phyloP scores from a whole-genome alignment of 2,797 vertebrate genomes.

The Lepilemur ruficaudatus region DNA sequence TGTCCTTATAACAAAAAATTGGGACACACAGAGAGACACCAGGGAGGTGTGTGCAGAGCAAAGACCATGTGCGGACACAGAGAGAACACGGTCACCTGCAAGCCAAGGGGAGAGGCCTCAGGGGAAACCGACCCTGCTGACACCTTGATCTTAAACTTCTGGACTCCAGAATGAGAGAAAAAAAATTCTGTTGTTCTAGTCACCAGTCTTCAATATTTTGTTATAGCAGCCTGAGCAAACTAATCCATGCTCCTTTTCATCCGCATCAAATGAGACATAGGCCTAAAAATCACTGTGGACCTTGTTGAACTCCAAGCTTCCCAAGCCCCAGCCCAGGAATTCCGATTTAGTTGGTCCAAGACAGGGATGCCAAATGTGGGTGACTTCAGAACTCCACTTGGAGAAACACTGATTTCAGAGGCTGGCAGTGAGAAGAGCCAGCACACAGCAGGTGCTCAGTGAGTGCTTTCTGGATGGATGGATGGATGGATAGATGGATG shows the following conservation, averaged over 20 bases:
- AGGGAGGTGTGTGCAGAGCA: too few species aligned
- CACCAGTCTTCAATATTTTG: not conserved
- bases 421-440: not conserved
- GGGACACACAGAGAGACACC: not conserved
- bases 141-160: not conserved
- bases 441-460: accelerated
- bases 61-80: accelerated
- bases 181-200: too few species aligned
- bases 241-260: accelerated
- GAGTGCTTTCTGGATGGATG: not conserved
- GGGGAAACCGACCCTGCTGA: not conserved
- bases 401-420: not conserved
- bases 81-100: accelerated
- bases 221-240: too few species aligned
- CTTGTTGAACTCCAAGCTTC: not conserved
- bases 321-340: not conserved
- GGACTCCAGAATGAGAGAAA: not conserved
- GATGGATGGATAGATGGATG: too few species aligned
- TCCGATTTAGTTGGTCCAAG: not conserved
- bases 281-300: accelerated
- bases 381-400: too few species aligned
- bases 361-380: not conserved
- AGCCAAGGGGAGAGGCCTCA: not conserved
- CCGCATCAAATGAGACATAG: accelerated
- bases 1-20: not conserved